phyloP scores from a whole-genome alignment of 2,888 invertebrate genomes.

The Clusia tigrina region DNA sequence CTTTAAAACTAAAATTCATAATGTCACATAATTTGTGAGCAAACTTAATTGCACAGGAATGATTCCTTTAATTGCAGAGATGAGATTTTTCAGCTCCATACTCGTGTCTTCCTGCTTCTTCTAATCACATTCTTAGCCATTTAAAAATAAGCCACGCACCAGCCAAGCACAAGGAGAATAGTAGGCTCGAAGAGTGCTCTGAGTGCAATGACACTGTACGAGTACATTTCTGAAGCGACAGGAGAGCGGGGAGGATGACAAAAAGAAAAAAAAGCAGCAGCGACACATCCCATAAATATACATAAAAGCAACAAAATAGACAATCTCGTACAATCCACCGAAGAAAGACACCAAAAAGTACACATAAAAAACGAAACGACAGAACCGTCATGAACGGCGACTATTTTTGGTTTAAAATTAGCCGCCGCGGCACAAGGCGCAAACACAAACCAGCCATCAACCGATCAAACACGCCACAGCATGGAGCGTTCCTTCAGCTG shows the following conservation, averaged over 20 bases:
- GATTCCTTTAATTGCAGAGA: too few relatives aligned
- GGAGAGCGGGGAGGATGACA: neutral
- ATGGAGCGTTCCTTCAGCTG: neutral
- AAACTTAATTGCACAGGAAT: too few relatives aligned
- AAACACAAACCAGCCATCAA: neutral
- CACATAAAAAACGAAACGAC: neutral
- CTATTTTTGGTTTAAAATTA: slow-evolving; percentile 3
- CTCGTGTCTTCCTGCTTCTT: too few relatives aligned
- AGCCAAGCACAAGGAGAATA: too few relatives aligned
- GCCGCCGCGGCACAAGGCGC: slow-evolving; percentile 1
- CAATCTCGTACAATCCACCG: neutral
- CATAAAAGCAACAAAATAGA: neutral
- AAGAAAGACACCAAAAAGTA: neutral
- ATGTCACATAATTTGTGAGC: too few relatives aligned
- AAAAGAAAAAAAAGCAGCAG: neutral
- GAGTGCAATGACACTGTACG: neutral
- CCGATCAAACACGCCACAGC: neutral
- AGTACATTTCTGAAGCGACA: neutral
- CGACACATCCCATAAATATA: neutral
- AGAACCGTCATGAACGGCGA: neutral
- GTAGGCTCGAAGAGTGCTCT: too few relatives aligned
- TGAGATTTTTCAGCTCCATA: too few relatives aligned
- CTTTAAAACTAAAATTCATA: too few relatives aligned
- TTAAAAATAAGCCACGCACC: too few relatives aligned
- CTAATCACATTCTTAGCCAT: too few relatives aligned